These are phyloP conservation scores for Ramphastos sulfuratus DNA, from an alignment of 2,113 vertebrate species.

Conservation along the genomic window DNA sequence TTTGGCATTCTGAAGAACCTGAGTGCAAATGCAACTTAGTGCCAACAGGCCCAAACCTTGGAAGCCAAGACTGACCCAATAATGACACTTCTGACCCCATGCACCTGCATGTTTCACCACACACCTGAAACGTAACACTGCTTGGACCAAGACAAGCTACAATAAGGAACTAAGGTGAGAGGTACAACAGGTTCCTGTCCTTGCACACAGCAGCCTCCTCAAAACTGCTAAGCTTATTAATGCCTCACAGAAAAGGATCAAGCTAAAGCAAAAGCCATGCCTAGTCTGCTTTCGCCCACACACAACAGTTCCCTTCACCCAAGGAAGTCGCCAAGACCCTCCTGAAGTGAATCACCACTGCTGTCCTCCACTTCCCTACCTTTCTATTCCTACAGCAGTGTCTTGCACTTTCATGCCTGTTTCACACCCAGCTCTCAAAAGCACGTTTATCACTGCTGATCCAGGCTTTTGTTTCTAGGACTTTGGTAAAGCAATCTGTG, in stretches of 20 bases:
- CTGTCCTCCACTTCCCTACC: background rate
- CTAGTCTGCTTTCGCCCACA: conserved; percentile 1
- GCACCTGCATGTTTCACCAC: accelerated
- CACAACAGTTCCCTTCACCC: background rate
- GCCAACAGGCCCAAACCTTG: background rate
- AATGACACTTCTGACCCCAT: background rate
- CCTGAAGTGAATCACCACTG: background rate
- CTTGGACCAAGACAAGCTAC: background rate
- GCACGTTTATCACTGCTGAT: accelerated
- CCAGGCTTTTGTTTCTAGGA: background rate
- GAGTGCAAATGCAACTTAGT: background rate
- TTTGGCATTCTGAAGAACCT: background rate
- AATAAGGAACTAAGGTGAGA: background rate
- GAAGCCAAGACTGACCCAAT: background rate
- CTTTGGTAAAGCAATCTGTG: background rate
- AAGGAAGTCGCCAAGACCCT: background rate
- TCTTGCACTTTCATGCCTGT: background rate
- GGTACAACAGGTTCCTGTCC: background rate
- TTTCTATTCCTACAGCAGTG: accelerated
- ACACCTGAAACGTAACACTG: accelerated
- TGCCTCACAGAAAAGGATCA: conserved; percentile 23
- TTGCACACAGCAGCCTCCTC: background rate
- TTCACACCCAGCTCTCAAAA: background rate
- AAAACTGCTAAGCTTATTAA: conserved; percentile 25
- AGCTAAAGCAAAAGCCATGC: conserved; percentile 40